Conservation (phyloP, 2,113 vertebrate genomes). For the Osmerus mordax region DNA sequence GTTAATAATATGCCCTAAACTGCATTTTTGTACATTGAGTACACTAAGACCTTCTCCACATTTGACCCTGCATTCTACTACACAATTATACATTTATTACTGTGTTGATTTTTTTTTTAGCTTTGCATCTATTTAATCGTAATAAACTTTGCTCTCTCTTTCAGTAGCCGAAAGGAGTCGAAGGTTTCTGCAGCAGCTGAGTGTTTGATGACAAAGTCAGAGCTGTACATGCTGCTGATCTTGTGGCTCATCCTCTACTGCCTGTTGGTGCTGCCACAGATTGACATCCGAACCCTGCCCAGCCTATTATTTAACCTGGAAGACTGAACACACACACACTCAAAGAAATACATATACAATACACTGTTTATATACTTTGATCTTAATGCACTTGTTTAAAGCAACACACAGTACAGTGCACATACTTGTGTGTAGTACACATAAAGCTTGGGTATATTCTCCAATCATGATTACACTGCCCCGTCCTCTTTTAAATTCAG, state of each 20-base stretch:
- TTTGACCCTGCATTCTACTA: neutral
- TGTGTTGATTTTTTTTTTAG: too few relatives aligned
- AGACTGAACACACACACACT: conserved; percentile 38
- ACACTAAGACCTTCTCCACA: neutral
- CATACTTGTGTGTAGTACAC: neutral
- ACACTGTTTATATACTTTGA: neutral
- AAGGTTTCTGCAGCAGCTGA: neutral
- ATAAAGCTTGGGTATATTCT: conserved; percentile 24
- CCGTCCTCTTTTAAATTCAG: conserved; percentile 8
- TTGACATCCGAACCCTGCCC: conserved; percentile 68
- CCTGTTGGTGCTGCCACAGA: conserved; percentile 84
- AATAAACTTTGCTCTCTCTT: neutral
- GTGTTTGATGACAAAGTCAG: conserved; percentile 32
- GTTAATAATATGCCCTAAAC: too few relatives aligned
- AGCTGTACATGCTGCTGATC: conserved; percentile 81
- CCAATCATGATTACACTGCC: conserved; percentile 12
- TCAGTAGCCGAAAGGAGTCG: neutral
- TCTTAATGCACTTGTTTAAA: neutral
- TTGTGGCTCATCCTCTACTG: conserved; percentile 91
- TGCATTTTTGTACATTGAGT: too few relatives aligned
- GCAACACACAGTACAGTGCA: neutral
- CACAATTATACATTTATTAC: too few relatives aligned
- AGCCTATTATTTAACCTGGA: conserved; percentile 63
- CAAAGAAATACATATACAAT: neutral
- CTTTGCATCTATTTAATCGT: neutral